These are phyloP conservation scores for Opisthograptis luteolata DNA, from an alignment of 2,888 invertebrate genomes.

Conservation along the genomic window DNA sequence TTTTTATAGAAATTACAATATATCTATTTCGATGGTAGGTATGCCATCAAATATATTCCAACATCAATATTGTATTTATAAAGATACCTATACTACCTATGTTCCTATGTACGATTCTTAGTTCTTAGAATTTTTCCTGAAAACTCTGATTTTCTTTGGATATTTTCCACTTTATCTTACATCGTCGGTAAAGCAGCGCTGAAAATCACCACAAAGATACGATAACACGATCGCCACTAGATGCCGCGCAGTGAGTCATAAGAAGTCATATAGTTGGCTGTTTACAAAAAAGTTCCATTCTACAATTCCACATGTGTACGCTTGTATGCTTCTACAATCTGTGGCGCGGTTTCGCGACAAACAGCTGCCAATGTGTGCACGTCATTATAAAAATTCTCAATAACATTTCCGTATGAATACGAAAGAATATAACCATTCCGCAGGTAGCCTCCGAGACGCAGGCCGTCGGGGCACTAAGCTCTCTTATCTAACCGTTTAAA, in stretches of 20 bases:
- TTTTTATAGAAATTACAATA: too few species aligned
- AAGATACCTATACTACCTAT: too few species aligned
- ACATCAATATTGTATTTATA: too few species aligned
- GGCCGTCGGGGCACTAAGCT: conserved; percentile 12
- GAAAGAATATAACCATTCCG: conserved; percentile 45
- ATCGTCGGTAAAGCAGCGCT: conserved; percentile 57
- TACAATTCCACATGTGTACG: conserved; percentile 34
- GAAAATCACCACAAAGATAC: conserved; percentile 13
- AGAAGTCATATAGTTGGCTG: conserved; percentile 1
- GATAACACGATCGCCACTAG: conserved; percentile 43
- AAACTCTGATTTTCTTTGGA: too few species aligned
- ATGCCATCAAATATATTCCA: too few species aligned
- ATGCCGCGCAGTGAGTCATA: conserved; percentile 42
- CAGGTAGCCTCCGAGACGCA: conserved; percentile 33
- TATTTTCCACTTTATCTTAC: not conserved
- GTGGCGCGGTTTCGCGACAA: conserved; percentile 53
- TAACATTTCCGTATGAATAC: conserved; percentile 43
- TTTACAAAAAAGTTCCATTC: conserved; percentile 37
- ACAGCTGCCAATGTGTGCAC: conserved; percentile 59
- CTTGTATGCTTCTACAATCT: conserved; percentile 40
- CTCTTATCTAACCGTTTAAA: conserved; percentile 12
- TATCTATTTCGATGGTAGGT: too few species aligned
- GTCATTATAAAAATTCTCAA: conserved; percentile 50
- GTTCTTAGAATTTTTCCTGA: not conserved
- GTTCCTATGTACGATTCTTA: too few species aligned